Evolutionary conservation across 2,797 vertebrate species (phyloP).

Genomic region (Oreonectes daqikongensis): DNA sequence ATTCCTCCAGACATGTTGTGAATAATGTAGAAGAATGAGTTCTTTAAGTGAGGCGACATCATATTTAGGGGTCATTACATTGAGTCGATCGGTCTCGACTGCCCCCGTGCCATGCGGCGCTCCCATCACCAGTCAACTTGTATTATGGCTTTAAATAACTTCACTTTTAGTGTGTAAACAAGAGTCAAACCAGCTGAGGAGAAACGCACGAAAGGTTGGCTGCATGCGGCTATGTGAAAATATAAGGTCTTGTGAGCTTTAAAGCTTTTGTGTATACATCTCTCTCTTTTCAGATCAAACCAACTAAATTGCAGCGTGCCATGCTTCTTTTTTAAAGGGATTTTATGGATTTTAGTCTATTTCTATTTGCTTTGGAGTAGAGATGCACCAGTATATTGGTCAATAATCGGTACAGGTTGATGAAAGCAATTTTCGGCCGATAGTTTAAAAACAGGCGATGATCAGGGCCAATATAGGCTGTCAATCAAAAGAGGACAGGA

Average conservation of each 20-base stretch:
- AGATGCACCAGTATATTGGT: too few relatives aligned
- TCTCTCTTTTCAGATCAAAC: neutral
- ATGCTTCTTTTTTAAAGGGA: neutral
- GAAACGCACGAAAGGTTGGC: conserved; percentile 28
- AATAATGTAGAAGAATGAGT: conserved; percentile 80
- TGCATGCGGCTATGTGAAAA: conserved; percentile 22
- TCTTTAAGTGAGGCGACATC: conserved; percentile 62
- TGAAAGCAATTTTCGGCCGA: too few relatives aligned
- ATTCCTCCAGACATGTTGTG: conserved; percentile 75
- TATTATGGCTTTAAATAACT: conserved; percentile 45
- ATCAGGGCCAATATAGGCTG: too few relatives aligned
- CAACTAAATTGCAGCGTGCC: neutral
- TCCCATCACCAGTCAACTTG: conserved; percentile 33
- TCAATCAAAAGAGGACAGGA: too few relatives aligned
- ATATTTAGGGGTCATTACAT: conserved; percentile 62
- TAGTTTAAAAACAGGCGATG: too few relatives aligned
- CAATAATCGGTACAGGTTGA: too few relatives aligned
- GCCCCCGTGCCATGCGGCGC: conserved; percentile 22
- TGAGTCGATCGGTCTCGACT: conserved; percentile 45
- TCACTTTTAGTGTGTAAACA: conserved; percentile 27
- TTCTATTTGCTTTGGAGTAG: neutral
- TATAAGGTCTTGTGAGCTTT: conserved; percentile 9
- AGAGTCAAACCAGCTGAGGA: conserved; percentile 25
- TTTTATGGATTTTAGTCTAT: neutral
- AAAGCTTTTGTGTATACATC: neutral